Evolutionary conservation across 2,888 invertebrate species (phyloP).

Genomic region (Tupiocoris notatus): DNA sequence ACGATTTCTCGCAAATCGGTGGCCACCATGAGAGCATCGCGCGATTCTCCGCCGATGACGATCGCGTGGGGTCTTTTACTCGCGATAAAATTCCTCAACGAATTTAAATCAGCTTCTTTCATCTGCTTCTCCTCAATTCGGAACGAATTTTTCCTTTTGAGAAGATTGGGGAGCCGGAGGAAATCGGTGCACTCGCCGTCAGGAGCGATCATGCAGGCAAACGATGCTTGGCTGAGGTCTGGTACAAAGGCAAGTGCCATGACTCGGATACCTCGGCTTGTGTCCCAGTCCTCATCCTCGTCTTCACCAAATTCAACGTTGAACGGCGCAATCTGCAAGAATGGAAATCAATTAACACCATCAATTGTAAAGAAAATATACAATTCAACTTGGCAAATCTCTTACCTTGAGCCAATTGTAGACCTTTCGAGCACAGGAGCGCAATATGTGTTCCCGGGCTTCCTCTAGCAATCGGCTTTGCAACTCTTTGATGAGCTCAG

Average conservation of each 20-base stretch:
- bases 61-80: constrained; percentile 93
- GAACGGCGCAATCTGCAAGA: constrained; percentile 72
- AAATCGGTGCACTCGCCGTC: constrained; percentile 93
- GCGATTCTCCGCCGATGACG: constrained; percentile 84
- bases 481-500: constrained; percentile 84
- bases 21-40: constrained; percentile 79
- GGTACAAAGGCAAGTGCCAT: constrained; percentile 87
- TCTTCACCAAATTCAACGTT: constrained; percentile 71
- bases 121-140: constrained; percentile 60
- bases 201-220: constrained; percentile 80
- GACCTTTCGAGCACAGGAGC: constrained; percentile 79
- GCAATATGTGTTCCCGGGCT: constrained; percentile 80
- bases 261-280: constrained; percentile 76
- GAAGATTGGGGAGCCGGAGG: constrained; percentile 79
- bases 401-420: constrained; percentile 81
- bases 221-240: constrained; percentile 79
- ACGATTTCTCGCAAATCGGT: constrained; percentile 74
- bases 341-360: too few species aligned
- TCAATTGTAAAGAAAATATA: too few species aligned
- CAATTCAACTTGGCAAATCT: not conserved
- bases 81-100: constrained; percentile 76
- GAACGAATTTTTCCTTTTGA: constrained; percentile 76
- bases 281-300: constrained; percentile 90
- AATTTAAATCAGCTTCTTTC: constrained; percentile 65
- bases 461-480: constrained; percentile 76